Evolutionary conservation across 1,140 invertebrate genomes (phyloP), one percentile per base, ranked within the genome.

Genomic region (Zophobas morio): DNA sequence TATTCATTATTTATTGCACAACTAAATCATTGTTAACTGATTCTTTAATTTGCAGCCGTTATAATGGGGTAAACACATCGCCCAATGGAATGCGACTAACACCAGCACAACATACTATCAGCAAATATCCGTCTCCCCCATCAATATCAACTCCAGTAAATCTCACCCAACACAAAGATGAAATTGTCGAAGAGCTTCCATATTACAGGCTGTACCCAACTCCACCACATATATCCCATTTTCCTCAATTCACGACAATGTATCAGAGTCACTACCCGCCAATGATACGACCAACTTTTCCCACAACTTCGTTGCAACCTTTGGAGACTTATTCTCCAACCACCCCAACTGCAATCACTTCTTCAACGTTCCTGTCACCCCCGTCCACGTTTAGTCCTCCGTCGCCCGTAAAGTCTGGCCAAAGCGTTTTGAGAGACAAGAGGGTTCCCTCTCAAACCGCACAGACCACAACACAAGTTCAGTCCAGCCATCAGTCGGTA

Each of bases 261-360:
- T 86, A 84, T 57, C 82, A 81, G 34, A 63, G 71, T 6, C 85
- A 81, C n/a, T 82, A 83, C 39, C 76, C 83, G 0, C 80, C 82
- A 6, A 79, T 84, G 42, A 79, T 85, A 34, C 79, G 79, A 5
- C 53, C 82, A 8, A 81, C 78, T 40, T 85, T 83, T 56, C 80
- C 82, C 40, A 76, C 84, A 2, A 85, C 84, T 32, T 84, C 84
- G 5, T 70, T 86, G 8, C 83, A 81, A 20, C 85, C 85, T 0
- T 73, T 86, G 35, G 85, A 86, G 56, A 83, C 81, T 0, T 86
- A 84, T 66, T 84, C 84, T 2, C 82, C 84, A 2, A 81, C 83
- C 1, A 84, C 84, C 6, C 79, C 84, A 1, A 80, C 81, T 2
- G 78, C 81, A 35, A 83, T 81, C 53, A 84, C 78, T 37, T 82